Evolutionary conservation across 1,140 invertebrate species (phyloP).

Genomic region (Alviniconcha marisindica): DNA sequence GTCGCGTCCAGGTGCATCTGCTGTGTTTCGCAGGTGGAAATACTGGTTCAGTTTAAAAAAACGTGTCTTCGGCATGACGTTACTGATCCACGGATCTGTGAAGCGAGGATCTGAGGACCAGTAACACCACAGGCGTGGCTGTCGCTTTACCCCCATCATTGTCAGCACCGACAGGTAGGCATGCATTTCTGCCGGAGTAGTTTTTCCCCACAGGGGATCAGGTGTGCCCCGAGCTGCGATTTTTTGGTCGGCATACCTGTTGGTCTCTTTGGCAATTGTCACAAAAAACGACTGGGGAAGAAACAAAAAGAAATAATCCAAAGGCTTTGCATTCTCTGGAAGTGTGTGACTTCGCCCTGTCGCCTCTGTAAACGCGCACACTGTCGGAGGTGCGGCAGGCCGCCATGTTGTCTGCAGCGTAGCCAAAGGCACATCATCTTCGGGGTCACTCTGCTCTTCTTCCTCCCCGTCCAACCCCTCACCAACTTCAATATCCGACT

Average conservation of each 20-base stretch:
- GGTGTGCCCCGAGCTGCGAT: not conserved
- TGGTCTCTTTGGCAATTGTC: not conserved
- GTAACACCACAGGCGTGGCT: not conserved
- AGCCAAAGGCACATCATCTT: no score
- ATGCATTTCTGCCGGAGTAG: not conserved
- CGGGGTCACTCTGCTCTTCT: no score
- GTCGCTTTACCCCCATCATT: not conserved
- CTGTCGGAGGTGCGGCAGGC: no score
- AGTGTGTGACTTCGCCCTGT: no score
- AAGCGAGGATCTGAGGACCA: not conserved
- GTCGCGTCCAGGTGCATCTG: no score
- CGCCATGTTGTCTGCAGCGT: no score
- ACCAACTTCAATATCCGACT: no score
- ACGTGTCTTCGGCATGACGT: slow-evolving; percentile 3
- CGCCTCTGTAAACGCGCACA: no score
- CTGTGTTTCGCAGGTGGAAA: not conserved
- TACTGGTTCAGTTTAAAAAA: not conserved
- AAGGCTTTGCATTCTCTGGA: no score
- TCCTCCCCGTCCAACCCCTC: no score
- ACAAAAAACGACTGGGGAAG: no score
- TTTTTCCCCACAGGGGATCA: not conserved
- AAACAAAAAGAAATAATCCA: no score
- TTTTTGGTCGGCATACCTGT: not conserved
- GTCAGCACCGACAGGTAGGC: not conserved
- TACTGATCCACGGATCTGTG: not conserved